These are phyloP conservation scores for Clarias fuscus DNA, from an alignment of 2,797 vertebrate species.

Conservation along the genomic window DNA sequence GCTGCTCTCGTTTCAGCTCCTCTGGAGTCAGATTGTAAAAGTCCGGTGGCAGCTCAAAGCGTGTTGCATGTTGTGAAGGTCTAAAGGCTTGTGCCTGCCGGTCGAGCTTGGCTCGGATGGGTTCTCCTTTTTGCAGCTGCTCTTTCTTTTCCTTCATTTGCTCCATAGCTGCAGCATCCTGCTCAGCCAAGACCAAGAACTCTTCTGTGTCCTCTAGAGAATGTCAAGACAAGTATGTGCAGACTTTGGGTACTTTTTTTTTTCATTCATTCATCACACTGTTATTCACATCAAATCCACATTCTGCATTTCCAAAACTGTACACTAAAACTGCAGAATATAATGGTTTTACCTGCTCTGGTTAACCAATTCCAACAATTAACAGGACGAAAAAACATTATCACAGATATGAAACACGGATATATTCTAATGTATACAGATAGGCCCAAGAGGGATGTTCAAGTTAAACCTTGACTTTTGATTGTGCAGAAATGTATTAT, in stretches of 20 bases:
- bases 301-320: neutral
- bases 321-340: neutral
- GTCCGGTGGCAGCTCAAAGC: constrained; percentile 85
- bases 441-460: no score
- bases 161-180: constrained; percentile 70
- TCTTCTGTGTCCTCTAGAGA: constrained; percentile 79
- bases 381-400: neutral
- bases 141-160: constrained; percentile 77
- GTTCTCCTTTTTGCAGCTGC: constrained; percentile 80
- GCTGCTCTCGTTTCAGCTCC: constrained; percentile 86
- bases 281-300: neutral
- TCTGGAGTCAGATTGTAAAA: constrained; percentile 89
- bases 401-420: neutral
- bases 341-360: neutral
- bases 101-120: constrained; percentile 82
- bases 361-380: neutral
- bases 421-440: no score
- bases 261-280: neutral
- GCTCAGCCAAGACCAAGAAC: constrained; percentile 82
- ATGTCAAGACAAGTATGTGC: neutral
- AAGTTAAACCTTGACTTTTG: no score
- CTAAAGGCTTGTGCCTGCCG: constrained; percentile 80
- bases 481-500: no score
- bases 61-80: constrained; percentile 77
- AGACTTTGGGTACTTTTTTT: neutral